Percentiles rank a stretch among this genome's conserved stretches.
Evolutionary conservation across 2,113 vertebrate genomes (phyloP).

Genomic region (Cryptotis parvus): DNA sequence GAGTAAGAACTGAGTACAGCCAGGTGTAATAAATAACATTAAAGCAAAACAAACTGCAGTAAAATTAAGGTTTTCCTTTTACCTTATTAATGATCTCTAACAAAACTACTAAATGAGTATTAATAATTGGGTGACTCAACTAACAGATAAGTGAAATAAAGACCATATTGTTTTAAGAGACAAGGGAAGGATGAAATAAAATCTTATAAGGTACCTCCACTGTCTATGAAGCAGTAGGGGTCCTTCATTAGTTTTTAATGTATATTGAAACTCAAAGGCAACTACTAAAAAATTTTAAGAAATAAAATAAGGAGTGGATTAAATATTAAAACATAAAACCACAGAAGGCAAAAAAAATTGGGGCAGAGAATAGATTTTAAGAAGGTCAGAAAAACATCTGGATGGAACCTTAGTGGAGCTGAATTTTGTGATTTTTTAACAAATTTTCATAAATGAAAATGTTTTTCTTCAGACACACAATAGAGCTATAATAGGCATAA

Average conservation of each 20-base stretch:
- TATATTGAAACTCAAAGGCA: neutral
- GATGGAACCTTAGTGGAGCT: too few relatives aligned
- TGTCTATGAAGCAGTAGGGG: neutral
- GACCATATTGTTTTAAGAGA: neutral
- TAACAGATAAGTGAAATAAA: neutral
- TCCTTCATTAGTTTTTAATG: neutral
- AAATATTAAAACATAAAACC: neutral
- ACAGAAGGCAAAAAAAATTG: neutral
- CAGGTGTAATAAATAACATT: neutral
- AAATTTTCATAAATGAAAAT: neutral
- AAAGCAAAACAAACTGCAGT: neutral
- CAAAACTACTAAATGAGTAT: too few relatives aligned
- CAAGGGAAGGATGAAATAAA: neutral
- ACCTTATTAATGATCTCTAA: neutral
- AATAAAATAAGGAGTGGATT: neutral
- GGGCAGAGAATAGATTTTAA: too few relatives aligned
- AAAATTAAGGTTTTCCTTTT: constrained; percentile 20
- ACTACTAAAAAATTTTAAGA: neutral
- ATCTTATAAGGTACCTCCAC: neutral
- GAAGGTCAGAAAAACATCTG: too few relatives aligned
- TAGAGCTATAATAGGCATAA: neutral
- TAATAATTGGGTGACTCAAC: too few relatives aligned
- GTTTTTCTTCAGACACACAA: neutral
- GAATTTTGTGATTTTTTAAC: too few relatives aligned
- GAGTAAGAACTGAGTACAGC: too few relatives aligned